Percentiles rank a stretch among this genome's conserved stretches.
Evolutionary conservation across 2,797 vertebrate species (phyloP).

Genomic region (Squalus acanthias): DNA sequence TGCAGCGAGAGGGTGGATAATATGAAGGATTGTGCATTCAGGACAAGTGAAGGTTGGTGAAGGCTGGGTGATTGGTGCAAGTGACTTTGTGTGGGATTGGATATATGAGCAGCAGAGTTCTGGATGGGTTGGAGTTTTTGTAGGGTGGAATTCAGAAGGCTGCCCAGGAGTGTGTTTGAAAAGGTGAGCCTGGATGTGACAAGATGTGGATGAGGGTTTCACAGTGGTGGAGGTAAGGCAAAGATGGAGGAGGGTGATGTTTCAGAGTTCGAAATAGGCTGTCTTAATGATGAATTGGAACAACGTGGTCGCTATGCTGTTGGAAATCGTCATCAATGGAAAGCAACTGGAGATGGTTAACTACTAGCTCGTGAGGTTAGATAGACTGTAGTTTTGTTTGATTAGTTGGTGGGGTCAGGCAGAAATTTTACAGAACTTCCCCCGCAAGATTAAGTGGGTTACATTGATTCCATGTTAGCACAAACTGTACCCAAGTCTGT

Average conservation of each 20-base stretch:
- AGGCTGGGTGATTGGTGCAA: no score
- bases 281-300: not conserved
- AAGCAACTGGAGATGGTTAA: not conserved
- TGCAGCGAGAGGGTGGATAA: no score
- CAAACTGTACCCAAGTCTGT: not conserved
- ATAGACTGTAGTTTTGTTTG: not conserved
- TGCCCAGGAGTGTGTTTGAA: not conserved
- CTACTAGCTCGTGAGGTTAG: not conserved
- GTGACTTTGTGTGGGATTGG: no score
- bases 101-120: no score
- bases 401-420: not conserved
- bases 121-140: no score
- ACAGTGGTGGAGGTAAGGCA: not conserved
- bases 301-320: not conserved
- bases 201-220: not conserved
- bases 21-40: no score
- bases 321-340: not conserved
- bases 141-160: not conserved
- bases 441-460: not conserved
- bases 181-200: not conserved
- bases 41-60: no score
- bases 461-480: not conserved
- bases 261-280: not conserved
- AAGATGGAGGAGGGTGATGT: not conserved
- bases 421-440: not conserved